phyloP scores from a whole-genome alignment of 2,113 vertebrate genomes.

The Phocoena phocoena region DNA sequence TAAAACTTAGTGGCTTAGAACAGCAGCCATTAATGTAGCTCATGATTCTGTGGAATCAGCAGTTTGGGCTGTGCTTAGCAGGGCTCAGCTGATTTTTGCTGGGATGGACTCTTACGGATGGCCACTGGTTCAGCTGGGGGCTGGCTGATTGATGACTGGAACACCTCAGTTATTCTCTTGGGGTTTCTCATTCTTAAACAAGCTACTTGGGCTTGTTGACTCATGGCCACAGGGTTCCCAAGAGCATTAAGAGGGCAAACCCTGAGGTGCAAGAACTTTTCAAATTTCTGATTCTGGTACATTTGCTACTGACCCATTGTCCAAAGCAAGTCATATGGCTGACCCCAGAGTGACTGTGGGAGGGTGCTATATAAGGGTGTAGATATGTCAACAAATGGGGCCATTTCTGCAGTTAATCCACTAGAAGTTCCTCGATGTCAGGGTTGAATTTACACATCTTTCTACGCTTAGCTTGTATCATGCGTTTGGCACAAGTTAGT shows the following conservation, averaged over 20 bases:
- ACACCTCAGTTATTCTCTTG: background rate
- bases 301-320: background rate
- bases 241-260: background rate
- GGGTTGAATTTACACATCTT: background rate
- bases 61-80: background rate
- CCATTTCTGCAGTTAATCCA: background rate
- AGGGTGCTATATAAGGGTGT: background rate
- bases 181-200: background rate
- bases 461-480: background rate
- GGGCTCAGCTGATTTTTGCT: slow-evolving; percentile 50
- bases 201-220: background rate
- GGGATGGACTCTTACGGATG: background rate
- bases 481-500: background rate
- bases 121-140: background rate
- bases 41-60: slow-evolving; percentile 21
- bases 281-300: background rate
- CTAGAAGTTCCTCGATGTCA: background rate
- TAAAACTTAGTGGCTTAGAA: background rate
- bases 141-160: background rate
- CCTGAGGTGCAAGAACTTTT: background rate
- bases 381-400: background rate
- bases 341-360: background rate
- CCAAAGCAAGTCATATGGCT: background rate
- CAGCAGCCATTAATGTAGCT: background rate
- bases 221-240: background rate